These are phyloP conservation scores for Thripadectes ignobilis DNA, from an alignment of 2,797 vertebrate species.

Conservation along the genomic window DNA sequence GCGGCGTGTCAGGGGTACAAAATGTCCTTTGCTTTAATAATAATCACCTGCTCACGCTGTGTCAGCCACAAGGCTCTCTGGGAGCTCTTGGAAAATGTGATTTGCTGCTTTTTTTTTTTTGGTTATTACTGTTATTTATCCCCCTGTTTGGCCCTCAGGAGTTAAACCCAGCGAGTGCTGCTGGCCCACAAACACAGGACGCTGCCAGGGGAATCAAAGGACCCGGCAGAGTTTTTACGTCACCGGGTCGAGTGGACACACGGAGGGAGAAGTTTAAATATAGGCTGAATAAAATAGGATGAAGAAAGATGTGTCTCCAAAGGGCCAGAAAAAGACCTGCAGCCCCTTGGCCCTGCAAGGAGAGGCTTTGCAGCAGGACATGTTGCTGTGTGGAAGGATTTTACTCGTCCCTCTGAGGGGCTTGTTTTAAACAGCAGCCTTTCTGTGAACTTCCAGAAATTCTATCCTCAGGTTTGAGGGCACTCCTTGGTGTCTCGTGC, in stretches of 20 bases:
- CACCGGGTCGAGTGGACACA: not conserved
- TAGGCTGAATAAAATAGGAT: slow-evolving; percentile 36
- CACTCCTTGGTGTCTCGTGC: fast-evolving
- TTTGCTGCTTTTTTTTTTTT: not conserved
- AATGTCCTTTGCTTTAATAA: not conserved
- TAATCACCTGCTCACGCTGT: not conserved
- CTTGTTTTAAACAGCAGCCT: not conserved
- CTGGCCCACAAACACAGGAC: not conserved
- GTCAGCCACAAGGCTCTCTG: not conserved
- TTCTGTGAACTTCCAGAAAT: not conserved
- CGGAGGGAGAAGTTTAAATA: not conserved
- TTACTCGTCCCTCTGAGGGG: not conserved
- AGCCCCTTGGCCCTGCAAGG: not conserved
- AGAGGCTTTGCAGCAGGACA: fast-evolving
- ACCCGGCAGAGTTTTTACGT: not conserved
- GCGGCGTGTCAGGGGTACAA: not conserved
- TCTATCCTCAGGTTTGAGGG: not conserved
- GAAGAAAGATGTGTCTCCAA: not conserved
- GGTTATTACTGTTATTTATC: not conserved
- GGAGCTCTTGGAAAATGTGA: not conserved
- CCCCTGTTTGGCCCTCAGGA: not conserved
- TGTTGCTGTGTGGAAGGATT: not conserved
- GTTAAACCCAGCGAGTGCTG: not conserved
- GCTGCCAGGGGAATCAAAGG: not conserved
- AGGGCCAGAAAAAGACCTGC: not conserved